A percentile compares a stretch with the other conserved stretches of the same genome.
Conservation (phyloP, 2,113 vertebrate species). For the Marmota monax region DNA sequence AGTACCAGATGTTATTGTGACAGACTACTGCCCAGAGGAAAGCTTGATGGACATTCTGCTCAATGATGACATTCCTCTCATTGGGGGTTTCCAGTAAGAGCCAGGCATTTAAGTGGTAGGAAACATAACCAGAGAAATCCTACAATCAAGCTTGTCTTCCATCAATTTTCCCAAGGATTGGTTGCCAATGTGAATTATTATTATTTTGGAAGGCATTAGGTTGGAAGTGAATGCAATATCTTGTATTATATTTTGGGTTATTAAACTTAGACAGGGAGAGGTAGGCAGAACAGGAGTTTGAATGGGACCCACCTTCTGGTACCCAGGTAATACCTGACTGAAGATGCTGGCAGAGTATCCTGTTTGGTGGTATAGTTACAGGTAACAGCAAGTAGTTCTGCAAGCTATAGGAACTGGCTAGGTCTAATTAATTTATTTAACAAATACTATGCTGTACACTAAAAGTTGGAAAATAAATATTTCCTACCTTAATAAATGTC, state of each 20-base stretch:
- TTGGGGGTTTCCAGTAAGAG: conserved; percentile 92
- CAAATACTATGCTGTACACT: background rate
- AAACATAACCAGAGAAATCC: background rate
- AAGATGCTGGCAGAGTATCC: background rate
- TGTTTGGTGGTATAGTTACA: background rate
- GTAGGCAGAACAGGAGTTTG: conserved; percentile 7
- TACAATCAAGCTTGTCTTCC: background rate
- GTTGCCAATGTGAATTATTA: conserved; percentile 6
- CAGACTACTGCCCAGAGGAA: conserved; percentile 94
- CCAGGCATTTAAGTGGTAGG: background rate
- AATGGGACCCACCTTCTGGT: background rate
- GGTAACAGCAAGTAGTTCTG: background rate
- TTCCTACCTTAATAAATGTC: background rate
- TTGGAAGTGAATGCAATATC: background rate
- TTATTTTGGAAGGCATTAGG: background rate
- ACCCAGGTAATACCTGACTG: background rate
- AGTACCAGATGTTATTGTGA: conserved; percentile 91
- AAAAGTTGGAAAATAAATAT: background rate
- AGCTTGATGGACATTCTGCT: conserved; percentile 91
- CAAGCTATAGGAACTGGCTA: background rate
- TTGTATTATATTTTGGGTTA: background rate
- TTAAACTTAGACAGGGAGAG: background rate
- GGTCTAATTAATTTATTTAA: background rate
- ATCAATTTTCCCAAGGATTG: background rate
- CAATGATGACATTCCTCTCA: conserved; percentile 92